Base-by-base conservation (phyloP, 1,140 invertebrate genomes). In the Atta cephalotes region DNA sequence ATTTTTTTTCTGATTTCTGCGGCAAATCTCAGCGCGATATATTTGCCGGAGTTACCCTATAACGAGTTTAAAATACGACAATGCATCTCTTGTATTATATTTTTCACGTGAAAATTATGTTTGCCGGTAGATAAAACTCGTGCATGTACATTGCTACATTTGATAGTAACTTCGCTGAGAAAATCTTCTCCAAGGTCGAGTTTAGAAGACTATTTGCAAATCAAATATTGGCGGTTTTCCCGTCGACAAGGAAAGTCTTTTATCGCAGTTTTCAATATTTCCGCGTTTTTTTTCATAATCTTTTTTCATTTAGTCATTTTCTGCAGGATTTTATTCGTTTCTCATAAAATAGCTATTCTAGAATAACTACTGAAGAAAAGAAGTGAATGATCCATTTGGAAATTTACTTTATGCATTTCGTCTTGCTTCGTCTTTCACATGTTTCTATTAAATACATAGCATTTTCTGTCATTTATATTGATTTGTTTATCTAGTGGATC, bases 61-160 rank as follows among this genome's bases (percentile, higher is more conserved):
- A 7, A 21, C 2, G 35, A 14, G 7, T 25, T 25, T 70, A 28
- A 62, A 84, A 63, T 74, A 62, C 31, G 21, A 1, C 9, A 28
- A 0, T n/a, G 53, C 25, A 49, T 25, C 12, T 81, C 3, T 21
- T 14, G 39, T 21, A 7, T 21, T 76, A 53, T 28, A 62, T 74
- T 31, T 62, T 31, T 3, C 4, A 31, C 0, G n/a, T 10, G 4
- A 6, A 49, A 60, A 49, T 56, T 21, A 21, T 81, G 21, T 81
- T 74, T 82, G 56, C 18, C 7, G n/a, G 35, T n/a, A 60, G 6
- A 82, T 49, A 62, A 82, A 28, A 14, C 10, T 4, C 28, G 16
- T 63, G 9, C 39, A 45, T n/a, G n/a, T n/a, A 70, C 51, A 3
- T 35, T 28, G n/a, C 31, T 31, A 31, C 9, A 56, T 72, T 72